Conservation (phyloP, 1,140 invertebrate genomes). For the Megalopta genalis region DNA sequence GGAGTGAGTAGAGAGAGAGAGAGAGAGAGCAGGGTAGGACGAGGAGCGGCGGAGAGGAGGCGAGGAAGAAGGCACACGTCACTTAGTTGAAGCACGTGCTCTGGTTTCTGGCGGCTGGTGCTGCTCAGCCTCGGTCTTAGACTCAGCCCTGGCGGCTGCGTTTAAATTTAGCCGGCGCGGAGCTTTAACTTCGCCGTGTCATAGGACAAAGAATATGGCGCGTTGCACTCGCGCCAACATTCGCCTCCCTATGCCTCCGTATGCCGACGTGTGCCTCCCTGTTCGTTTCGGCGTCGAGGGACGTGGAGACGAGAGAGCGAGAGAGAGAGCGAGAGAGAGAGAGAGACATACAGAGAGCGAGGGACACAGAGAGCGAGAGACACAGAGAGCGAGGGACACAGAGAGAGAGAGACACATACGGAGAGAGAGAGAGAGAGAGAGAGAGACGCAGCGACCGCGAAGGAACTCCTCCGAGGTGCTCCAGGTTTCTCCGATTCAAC, state of each 20-base stretch:
- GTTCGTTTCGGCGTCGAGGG: background rate
- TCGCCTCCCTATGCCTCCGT: background rate
- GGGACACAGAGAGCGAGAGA: too few relatives aligned
- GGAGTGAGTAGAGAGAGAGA: background rate
- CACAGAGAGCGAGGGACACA: too few relatives aligned
- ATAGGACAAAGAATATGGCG: constrained; percentile 75
- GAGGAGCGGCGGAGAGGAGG: constrained; percentile 51
- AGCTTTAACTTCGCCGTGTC: constrained; percentile 72
- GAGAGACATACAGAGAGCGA: too few relatives aligned
- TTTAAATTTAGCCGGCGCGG: constrained; percentile 70
- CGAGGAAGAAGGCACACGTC: constrained; percentile 73
- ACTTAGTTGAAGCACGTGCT: constrained; percentile 78
- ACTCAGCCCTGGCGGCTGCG: constrained; percentile 64
- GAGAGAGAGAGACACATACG: too few relatives aligned
- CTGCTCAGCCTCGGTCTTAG: constrained; percentile 72
- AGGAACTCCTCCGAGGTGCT: too few relatives aligned
- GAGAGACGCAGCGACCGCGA: too few relatives aligned
- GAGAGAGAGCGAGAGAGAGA: too few relatives aligned
- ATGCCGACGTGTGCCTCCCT: background rate
- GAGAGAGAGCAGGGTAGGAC: too few relatives aligned
- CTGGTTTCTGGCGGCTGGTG: constrained; percentile 78
- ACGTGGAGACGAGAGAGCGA: too few relatives aligned
- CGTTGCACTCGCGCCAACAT: constrained; percentile 65
- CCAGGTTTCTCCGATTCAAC: too few relatives aligned
- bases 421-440: too few relatives aligned